phyloP scores from a whole-genome alignment of 2,797 vertebrate species.

The Decapterus maruadsi region DNA sequence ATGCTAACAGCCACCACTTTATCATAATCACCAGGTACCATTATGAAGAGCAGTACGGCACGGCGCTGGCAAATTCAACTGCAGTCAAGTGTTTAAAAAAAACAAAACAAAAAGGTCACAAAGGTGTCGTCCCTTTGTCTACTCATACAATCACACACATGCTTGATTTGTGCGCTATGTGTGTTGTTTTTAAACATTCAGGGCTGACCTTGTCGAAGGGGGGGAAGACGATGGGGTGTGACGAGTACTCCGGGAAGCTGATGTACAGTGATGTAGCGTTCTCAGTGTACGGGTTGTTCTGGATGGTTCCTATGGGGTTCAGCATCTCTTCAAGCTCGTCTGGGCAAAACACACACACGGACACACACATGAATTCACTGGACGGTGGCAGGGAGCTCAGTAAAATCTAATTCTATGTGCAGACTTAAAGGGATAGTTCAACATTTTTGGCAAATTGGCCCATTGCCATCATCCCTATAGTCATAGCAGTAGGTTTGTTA shows the following conservation, averaged over 20 bases:
- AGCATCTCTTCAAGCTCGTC: conserved; percentile 99
- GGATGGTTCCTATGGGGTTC: conserved; percentile 98
- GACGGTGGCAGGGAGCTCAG: neutral
- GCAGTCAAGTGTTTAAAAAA: conserved; percentile 27
- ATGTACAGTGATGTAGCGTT: conserved; percentile 96
- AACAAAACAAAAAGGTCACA: neutral
- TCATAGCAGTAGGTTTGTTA: too few species aligned
- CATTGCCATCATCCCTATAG: too few species aligned
- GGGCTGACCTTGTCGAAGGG: conserved; percentile 94
- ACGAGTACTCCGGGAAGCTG: conserved; percentile 91
- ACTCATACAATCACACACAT: neutral
- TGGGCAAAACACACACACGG: conserved; percentile 65
- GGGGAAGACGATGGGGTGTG: conserved; percentile 91
- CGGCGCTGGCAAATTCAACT: conserved; percentile 26
- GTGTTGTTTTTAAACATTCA: too few species aligned
- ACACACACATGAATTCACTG: conserved; percentile 7
- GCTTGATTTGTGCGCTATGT: neutral
- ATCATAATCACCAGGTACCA: conserved; percentile 48
- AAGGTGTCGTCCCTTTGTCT: neutral
- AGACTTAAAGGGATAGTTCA: neutral
- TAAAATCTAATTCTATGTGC: neutral
- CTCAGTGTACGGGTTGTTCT: conserved; percentile 96
- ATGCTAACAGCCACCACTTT: conserved; percentile 52
- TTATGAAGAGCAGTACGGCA: conserved; percentile 45
- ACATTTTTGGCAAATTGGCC: too few species aligned